phyloP scores from a whole-genome alignment of 2,888 invertebrate genomes.

The Lithophane semibrunnea region DNA sequence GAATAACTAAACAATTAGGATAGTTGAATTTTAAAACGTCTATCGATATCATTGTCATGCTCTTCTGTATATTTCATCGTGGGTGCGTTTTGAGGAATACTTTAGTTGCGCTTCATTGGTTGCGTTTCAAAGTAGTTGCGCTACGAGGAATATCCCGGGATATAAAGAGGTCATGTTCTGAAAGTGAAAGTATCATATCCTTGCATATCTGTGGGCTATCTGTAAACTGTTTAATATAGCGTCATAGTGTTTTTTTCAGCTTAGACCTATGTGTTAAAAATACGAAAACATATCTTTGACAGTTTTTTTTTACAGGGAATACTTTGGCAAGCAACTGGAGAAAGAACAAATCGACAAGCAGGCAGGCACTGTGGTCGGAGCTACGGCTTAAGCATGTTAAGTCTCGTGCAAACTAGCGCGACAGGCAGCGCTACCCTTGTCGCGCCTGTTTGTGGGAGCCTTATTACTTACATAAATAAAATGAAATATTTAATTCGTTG shows the following conservation, averaged over 20 bases:
- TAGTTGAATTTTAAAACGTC: no score
- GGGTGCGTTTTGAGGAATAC: no score
- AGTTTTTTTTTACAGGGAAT: slow-evolving; percentile 93
- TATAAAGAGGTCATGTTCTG: background rate
- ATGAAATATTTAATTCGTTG: slow-evolving; percentile 77
- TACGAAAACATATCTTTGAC: background rate
- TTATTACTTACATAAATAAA: slow-evolving; percentile 64
- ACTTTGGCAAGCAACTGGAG: slow-evolving; percentile 97
- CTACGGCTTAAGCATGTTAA: slow-evolving; percentile 81
- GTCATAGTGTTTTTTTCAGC: background rate
- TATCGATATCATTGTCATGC: no score
- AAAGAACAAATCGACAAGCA: slow-evolving; percentile 93
- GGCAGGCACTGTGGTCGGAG: slow-evolving; percentile 83
- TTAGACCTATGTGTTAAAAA: background rate
- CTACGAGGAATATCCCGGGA: background rate
- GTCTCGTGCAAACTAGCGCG: no score
- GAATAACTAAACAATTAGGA: no score
- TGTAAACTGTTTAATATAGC: slow-evolving; percentile 14
- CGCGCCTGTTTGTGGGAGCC: no score
- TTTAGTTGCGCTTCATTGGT: no score
- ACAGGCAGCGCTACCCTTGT: no score
- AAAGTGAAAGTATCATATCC: slow-evolving; percentile 18
- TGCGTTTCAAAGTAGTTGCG: no score
- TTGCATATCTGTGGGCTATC: background rate
- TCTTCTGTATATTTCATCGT: no score